Conservation (phyloP, 1,140 invertebrate genomes). For the Camponotus vicinus region DNA sequence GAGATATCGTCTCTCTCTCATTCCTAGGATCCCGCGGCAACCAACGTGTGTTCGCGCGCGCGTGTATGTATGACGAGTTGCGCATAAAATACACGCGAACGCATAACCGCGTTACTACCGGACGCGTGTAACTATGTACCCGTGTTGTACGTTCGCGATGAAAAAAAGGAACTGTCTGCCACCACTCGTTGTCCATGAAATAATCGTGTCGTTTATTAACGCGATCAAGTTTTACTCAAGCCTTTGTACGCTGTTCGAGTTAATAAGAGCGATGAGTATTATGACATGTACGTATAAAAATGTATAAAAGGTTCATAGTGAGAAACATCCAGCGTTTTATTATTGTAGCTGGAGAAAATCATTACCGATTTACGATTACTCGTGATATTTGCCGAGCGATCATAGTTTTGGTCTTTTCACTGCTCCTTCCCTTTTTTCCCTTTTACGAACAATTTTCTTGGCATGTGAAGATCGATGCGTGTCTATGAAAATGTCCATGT, state of each 20-base stretch:
- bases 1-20: constrained; percentile 64
- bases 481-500: no score
- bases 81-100: constrained; percentile 58
- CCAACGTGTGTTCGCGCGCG: constrained; percentile 6
- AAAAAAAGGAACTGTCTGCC: background rate
- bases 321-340: background rate
- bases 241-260: background rate
- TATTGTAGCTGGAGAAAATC: constrained; percentile 1
- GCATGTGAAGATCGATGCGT: constrained; percentile 43
- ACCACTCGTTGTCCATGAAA: background rate
- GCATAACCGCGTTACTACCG: constrained; percentile 49
- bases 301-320: no score
- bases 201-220: background rate
- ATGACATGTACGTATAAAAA: background rate
- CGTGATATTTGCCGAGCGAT: constrained; percentile 40
- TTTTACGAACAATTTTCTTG: constrained; percentile 2
- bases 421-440: no score
- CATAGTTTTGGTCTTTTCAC: background rate
- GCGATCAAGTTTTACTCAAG: background rate
- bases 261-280: background rate
- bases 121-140: constrained; percentile 21
- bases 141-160: background rate
- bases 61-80: constrained; percentile 33
- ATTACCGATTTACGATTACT: constrained; percentile 35
- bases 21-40: constrained; percentile 43